Evolutionary conservation across 1,140 invertebrate species (phyloP), one percentile per base, ranked within the genome.

Genomic region (Neotoxoptera formosana): DNA sequence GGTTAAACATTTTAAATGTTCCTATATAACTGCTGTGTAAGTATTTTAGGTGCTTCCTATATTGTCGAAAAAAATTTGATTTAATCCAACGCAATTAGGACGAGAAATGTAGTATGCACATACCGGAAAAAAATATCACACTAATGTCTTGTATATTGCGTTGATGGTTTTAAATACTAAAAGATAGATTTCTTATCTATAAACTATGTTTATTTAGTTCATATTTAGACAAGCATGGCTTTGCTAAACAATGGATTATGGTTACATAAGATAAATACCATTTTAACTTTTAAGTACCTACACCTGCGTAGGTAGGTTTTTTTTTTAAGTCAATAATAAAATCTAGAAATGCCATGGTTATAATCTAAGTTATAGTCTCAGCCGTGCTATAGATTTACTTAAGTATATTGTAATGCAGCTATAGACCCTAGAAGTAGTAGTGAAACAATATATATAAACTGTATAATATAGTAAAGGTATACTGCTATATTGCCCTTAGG

Each of bases 261-360:
- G 60, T 76, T 76, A 76, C 30, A n/a, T n/a, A 14, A 67, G 60
- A 67, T n/a, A 67, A n/a, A 67, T n/a, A n/a, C 9, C 60, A 67
- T 67, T 60, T 67, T 67, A 67, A 67, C 30, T 76, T 76, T 76
- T 76, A 34, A 76, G 60, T 76, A 76, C n/a, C 60, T n/a, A n/a
- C n/a, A 76, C n/a, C 30, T n/a, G 17, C 8, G 30, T 76, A 67
- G 25, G 60, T 67, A 76, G 30, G 60, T n/a, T 30, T 76, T 14
- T 17, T 6, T 67, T 67, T 76, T 76, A 76, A 76, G 60, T 76
- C 30, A 76, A 76, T 76, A 76, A 34, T 76, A 7, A 76, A 17
- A 76, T 76, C 14, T 30, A 76, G 30, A 41, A 41, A 41, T 41
- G 41, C 14, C n/a, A 20, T 14, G 60, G 60, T n/a, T 76, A 76